These are phyloP conservation scores for Amiota minor DNA, from an alignment of 2,888 invertebrate species.

Conservation along the genomic window DNA sequence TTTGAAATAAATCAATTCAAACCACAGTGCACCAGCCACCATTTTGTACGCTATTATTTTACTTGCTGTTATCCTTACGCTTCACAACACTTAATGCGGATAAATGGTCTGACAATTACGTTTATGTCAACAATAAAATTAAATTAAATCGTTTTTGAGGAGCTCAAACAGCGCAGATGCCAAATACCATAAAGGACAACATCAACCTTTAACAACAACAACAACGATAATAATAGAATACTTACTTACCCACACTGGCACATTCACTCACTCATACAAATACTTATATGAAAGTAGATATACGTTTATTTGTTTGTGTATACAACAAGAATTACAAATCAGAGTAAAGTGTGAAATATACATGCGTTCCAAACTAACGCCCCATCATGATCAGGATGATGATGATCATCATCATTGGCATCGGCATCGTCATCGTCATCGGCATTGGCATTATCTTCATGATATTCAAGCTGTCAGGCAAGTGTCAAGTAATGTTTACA, in stretches of 20 bases:
- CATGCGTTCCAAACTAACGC: neutral
- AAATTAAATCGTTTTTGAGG: slow-evolving; percentile 66
- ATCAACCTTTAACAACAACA: slow-evolving; percentile 39
- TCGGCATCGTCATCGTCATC: neutral
- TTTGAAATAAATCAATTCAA: neutral
- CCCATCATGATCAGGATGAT: neutral
- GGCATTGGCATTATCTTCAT: neutral
- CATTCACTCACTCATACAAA: slow-evolving; percentile 20
- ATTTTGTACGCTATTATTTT: slow-evolving; percentile 34
- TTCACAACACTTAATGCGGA: slow-evolving; percentile 68
- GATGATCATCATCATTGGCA: slow-evolving; percentile 6
- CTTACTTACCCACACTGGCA: slow-evolving; percentile 2
- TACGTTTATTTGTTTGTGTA: neutral
- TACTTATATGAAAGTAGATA: neutral
- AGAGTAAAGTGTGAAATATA: neutral
- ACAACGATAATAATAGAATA: slow-evolving; percentile 37
- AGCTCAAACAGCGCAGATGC: slow-evolving; percentile 48
- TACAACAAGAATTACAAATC: slow-evolving; percentile 9
- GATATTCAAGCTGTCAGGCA: slow-evolving; percentile 39
- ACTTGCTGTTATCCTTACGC: slow-evolving; percentile 61
- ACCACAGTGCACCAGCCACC: slow-evolving; percentile 7
- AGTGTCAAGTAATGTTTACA: slow-evolving; percentile 44
- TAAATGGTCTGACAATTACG: slow-evolving; percentile 72
- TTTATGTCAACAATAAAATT: slow-evolving; percentile 65
- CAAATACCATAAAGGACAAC: slow-evolving; percentile 48